Conservation (phyloP, 1,140 invertebrate species). For the Lerema accius region DNA sequence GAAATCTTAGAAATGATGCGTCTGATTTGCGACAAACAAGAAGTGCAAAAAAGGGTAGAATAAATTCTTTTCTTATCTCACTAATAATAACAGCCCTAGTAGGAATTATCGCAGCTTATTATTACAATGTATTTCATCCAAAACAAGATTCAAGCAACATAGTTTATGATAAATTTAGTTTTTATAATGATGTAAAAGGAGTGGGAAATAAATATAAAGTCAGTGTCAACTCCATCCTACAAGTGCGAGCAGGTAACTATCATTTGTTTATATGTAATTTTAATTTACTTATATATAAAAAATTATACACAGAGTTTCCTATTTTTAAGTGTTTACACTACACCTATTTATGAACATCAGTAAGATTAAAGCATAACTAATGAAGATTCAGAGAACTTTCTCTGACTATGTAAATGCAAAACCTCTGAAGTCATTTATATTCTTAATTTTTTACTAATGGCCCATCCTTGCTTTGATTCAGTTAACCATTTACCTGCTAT, state of each 20-base stretch:
- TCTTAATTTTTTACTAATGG: too few relatives aligned
- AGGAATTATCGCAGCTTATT: neutral
- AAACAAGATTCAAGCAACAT: conserved; percentile 15
- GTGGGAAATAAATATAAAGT: conserved; percentile 64
- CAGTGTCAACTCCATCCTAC: conserved; percentile 55
- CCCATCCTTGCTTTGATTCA: too few relatives aligned
- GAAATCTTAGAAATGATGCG: neutral
- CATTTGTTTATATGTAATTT: conserved; percentile 1
- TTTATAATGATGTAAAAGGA: conserved; percentile 56
- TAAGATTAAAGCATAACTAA: too few relatives aligned
- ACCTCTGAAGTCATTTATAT: too few relatives aligned
- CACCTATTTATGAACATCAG: too few relatives aligned
- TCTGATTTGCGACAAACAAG: neutral
- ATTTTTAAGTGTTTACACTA: too few relatives aligned
- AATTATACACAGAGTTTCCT: too few relatives aligned
- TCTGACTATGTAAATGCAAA: too few relatives aligned
- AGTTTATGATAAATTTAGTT: conserved; percentile 56
- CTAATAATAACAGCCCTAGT: neutral
- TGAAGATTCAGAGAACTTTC: too few relatives aligned
- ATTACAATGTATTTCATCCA: neutral
- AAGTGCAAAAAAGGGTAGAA: neutral
- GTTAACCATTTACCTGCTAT: too few relatives aligned
- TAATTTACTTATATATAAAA: conserved; percentile 1
- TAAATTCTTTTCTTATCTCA: neutral
- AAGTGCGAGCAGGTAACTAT: conserved; percentile 61